Base-by-base conservation (phyloP, 1,140 invertebrate genomes). In the Dendrolimus kikuchii region DNA sequence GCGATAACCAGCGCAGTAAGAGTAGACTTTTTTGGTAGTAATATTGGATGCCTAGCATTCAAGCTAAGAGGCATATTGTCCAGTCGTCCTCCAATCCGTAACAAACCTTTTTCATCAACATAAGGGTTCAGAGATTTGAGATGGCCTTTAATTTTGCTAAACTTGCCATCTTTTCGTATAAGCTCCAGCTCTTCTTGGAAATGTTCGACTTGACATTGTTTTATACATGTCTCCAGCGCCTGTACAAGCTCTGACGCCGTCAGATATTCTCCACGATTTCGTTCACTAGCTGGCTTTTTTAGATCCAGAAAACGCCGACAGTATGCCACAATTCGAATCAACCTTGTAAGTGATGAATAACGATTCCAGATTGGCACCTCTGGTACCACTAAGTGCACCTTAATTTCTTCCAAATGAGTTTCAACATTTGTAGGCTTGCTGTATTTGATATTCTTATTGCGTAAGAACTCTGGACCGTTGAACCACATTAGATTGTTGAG, bases 11-110 rank as follows among this genome's bases (percentile, higher is more conserved):
- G n/a, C 4, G 40, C 40, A 7, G 38, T 47, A 40, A 53, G 42
- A 40, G 46, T 44, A 40, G 5, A 23, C 44, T 23, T 53, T 23
- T 8, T 5, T 4, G 44, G 51, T 40, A 53, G 23, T 10, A 53
- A 46, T 6, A 40, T 46, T 5, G 51, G 51, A 40, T 53, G 51
- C 37, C 9, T 39, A 4, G 37, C 7, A 8, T 47, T 38, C 7
- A 40, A 37, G 8, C 5, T 5, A 4, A 38, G 5, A 6, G 9
- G 7, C 2, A 45, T 5, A 9, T 40, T 5, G 5, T 53, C 4
- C 10, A 53, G 39, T 9, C 51, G 42, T 40, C 51, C 51, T 7
- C 45, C 44, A 5, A 53, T 45, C 47, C 51, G 46, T 40, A 53
- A 10, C 5, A 53, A 4, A 7, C 45, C 51, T 9, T 47, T 47